Base-by-base conservation (phyloP, 2,113 vertebrate genomes). In the Sapayoa aenigma region DNA sequence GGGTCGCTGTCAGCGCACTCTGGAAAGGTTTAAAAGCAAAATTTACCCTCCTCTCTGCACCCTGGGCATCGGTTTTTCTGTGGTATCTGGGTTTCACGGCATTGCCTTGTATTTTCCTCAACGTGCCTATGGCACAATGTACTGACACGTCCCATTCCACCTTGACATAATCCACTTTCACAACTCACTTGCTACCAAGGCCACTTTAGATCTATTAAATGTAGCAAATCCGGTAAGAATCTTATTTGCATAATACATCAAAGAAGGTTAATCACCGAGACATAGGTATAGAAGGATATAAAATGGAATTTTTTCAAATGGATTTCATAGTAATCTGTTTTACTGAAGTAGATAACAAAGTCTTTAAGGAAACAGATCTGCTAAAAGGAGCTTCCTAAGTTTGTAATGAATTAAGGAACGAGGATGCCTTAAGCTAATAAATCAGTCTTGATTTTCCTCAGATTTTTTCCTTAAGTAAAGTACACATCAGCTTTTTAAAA, bases 1-100 rank as follows among this genome's bases (percentile, higher is more conserved):
- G 99, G 9, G 98, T 98, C 0, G 91, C 95, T 16, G 95, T 97
- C 96, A 99, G 81, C 62, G 97, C 87, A 5, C 94, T 98, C 99
- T 99, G 97, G 31, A 96, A 96, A 94, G 92, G 65, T 95, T 90
- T 7, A 20, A 90, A 46, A 74, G 33, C 58, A 20, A 35, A 93
- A 59, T 77, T 97, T 59, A 95, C 33, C 87, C 75, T 60, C 39
- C 35, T 24, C 44, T 14, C 37, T 2, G 2, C 30, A 35, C 47
- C 27, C 8, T 22, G 76, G 59, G 39, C 42, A 73, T 7, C 41
- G 8, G 7, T 12, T 85, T 12, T 15, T 30, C 25, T 2, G 11
- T 1, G 14, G 4, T 4, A 17, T 41, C 31, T 14, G 18, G 42
- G 55, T 44, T 60, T 50, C 30, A 14, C 0, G 4, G 27, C 6